phyloP scores from a whole-genome alignment of 2,113 vertebrate species.

The Amia ocellicauda region DNA sequence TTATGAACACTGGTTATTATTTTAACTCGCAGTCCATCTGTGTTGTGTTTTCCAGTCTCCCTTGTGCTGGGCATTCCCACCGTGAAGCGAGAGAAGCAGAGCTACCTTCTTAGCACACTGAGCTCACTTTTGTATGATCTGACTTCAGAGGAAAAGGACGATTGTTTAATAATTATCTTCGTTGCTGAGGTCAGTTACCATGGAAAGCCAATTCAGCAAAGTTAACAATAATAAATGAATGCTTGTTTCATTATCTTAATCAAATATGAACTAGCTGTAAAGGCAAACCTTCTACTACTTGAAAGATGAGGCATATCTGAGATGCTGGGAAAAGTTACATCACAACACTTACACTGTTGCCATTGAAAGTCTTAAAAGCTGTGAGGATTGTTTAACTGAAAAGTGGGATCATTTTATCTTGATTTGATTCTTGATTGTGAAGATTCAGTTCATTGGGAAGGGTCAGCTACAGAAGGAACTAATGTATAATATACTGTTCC shows the following conservation, averaged over 20 bases:
- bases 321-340: background rate
- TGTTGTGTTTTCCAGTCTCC: constrained; percentile 61
- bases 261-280: background rate
- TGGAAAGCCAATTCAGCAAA: background rate
- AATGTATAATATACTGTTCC: too few species aligned
- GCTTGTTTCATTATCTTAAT: background rate
- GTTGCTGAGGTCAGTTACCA: constrained; percentile 75
- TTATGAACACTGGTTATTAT: too few species aligned
- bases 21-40: constrained; percentile 8
- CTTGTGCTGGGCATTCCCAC: constrained; percentile 83
- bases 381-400: too few species aligned
- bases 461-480: too few species aligned
- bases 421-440: too few species aligned
- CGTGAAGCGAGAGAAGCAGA: constrained; percentile 68
- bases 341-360: background rate
- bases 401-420: too few species aligned
- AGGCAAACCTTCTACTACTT: background rate
- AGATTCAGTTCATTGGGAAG: too few species aligned
- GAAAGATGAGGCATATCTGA: background rate
- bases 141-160: constrained; percentile 53
- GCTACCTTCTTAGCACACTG: constrained; percentile 76
- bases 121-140: constrained; percentile 70
- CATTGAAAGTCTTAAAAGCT: too few species aligned
- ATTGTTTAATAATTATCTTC: constrained; percentile 78
- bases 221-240: background rate